These are phyloP conservation scores for Carposina sasakii DNA, from an alignment of 1,140 invertebrate genomes.

Conservation along the genomic window DNA sequence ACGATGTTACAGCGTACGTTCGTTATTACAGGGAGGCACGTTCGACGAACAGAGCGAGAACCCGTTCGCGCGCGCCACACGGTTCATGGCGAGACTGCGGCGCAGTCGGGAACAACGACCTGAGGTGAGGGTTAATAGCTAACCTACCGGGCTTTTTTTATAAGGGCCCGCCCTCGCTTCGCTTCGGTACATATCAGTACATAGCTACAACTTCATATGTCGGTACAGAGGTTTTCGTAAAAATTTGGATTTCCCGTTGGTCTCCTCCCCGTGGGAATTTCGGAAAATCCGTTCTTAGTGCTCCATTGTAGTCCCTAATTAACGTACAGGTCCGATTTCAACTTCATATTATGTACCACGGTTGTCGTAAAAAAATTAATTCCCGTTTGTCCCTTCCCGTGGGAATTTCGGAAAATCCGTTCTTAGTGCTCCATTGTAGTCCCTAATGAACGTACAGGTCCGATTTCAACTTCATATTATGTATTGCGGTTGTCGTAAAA, in stretches of 20 bases:
- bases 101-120: not conserved
- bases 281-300: no score
- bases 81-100: conserved; percentile 40
- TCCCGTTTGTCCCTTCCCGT: no score
- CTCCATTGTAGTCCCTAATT: no score
- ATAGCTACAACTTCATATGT: not conserved
- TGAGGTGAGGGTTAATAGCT: not conserved
- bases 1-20: not conserved
- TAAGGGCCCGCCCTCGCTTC: not conserved
- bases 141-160: not conserved
- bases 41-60: conserved; percentile 76
- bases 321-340: no score
- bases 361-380: no score
- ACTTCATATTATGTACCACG: no score
- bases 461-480: no score
- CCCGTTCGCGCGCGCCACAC: conserved; percentile 67
- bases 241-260: not conserved
- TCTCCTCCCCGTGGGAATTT: no score
- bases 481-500: no score
- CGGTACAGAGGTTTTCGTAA: not conserved
- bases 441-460: no score
- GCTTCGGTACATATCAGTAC: not conserved
- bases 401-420: no score
- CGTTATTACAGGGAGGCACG: conserved; percentile 75
- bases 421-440: no score